Conservation (phyloP, 2,113 vertebrate genomes). For the Microcebus jonahi region DNA sequence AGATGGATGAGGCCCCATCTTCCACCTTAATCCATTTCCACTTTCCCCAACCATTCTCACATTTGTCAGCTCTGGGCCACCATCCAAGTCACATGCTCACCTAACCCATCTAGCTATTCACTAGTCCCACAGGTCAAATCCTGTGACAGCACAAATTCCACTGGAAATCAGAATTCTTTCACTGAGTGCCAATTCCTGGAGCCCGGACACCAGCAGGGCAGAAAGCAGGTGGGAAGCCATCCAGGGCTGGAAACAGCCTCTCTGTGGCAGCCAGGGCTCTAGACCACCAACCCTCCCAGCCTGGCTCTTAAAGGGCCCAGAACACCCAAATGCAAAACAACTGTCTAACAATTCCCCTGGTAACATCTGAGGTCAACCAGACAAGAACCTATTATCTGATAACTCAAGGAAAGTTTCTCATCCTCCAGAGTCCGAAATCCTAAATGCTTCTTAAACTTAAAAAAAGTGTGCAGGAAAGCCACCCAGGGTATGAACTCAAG, state of each 20-base stretch:
- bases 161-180: slow-evolving; percentile 43
- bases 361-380: not conserved
- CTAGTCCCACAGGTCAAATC: slow-evolving; percentile 2
- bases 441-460: not conserved
- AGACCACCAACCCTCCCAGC: not conserved
- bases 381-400: not conserved
- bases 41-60: not conserved
- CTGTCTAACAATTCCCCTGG: not conserved
- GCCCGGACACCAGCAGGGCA: not conserved
- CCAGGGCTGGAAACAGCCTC: not conserved
- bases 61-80: not conserved
- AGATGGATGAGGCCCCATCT: not conserved
- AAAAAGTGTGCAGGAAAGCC: not conserved
- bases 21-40: not conserved
- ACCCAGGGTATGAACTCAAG: not conserved
- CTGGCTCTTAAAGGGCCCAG: not conserved
- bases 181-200: not conserved
- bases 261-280: not conserved
- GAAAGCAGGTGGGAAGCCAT: not conserved
- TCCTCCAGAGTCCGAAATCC: not conserved
- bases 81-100: slow-evolving; percentile 8
- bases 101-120: not conserved
- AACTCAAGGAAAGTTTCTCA: not conserved
- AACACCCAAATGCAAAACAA: not conserved
- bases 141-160: slow-evolving; percentile 57